A percentile compares a stretch with the other conserved stretches of the same genome.
These are phyloP conservation scores for Cherax quadricarinatus DNA, from an alignment of 1,140 invertebrate genomes.

Conservation along the genomic window DNA sequence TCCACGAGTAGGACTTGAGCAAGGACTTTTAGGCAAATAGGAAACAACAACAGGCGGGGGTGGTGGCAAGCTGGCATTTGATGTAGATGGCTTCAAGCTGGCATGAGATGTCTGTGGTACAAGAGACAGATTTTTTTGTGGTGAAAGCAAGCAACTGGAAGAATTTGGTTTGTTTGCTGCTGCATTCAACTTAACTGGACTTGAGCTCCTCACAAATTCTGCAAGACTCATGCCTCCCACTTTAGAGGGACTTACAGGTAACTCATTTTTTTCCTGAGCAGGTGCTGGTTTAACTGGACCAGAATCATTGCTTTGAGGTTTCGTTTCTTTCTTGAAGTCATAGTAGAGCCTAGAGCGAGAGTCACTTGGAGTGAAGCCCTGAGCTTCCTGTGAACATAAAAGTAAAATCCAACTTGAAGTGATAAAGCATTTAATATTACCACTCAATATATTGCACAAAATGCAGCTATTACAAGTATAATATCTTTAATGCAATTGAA, in stretches of 20 bases:
- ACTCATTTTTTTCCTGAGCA: not conserved
- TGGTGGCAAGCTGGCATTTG: not conserved
- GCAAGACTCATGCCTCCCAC: constrained; percentile 51
- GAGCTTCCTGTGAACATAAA: constrained; percentile 64
- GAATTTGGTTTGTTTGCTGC: constrained; percentile 19
- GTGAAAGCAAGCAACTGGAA: constrained; percentile 31
- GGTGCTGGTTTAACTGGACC: constrained; percentile 12
- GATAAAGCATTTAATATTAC: too few relatives aligned
- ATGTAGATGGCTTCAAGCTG: not conserved
- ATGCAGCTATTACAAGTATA: too few relatives aligned
- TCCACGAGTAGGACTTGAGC: constrained; percentile 21
- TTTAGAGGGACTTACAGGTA: constrained; percentile 49
- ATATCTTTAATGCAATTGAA: too few relatives aligned
- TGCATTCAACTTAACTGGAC: constrained; percentile 44
- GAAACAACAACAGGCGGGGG: constrained; percentile 55
- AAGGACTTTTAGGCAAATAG: constrained; percentile 59
- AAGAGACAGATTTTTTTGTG: not conserved
- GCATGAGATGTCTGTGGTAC: not conserved
- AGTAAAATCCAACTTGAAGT: too few relatives aligned
- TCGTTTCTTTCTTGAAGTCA: constrained; percentile 61
- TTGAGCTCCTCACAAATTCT: constrained; percentile 48
- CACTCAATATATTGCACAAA: too few relatives aligned
- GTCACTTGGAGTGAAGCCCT: constrained; percentile 71
- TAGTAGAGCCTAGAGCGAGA: constrained; percentile 67
- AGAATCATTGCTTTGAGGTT: not conserved